Evolutionary conservation across 2,113 vertebrate genomes (phyloP).

Genomic region (Dasyprocta punctata): DNA sequence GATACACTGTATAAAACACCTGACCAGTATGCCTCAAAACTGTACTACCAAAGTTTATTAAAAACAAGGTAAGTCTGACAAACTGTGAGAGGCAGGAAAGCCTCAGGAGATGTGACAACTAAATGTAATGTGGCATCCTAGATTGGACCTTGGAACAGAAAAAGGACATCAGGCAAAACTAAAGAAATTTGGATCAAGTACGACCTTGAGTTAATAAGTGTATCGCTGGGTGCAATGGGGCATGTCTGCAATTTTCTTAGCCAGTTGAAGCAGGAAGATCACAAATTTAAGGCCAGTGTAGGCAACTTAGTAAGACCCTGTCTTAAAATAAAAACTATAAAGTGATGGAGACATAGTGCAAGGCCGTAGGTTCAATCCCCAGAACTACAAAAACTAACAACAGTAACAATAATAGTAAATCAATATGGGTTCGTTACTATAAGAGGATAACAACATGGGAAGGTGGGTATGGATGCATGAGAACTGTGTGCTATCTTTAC

Average conservation of each 20-base stretch:
- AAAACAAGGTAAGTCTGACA: background rate
- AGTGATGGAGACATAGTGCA: background rate
- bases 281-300: background rate
- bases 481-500: background rate
- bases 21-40: background rate
- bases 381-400: background rate
- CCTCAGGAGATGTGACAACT: background rate
- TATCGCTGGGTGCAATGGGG: background rate
- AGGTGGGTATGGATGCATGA: background rate
- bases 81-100: background rate
- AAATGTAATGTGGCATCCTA: background rate
- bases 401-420: background rate
- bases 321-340: background rate
- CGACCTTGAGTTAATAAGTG: background rate
- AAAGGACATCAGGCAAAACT: constrained; percentile 3
- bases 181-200: constrained; percentile 5
- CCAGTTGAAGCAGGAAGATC: background rate
- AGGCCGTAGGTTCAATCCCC: background rate
- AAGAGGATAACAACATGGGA: background rate
- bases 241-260: background rate
- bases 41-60: background rate
- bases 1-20: background rate
- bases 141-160: background rate
- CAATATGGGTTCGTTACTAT: background rate
- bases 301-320: background rate